These are phyloP conservation scores for Nasua narica DNA, from an alignment of 2,797 vertebrate species.

Conservation along the genomic window DNA sequence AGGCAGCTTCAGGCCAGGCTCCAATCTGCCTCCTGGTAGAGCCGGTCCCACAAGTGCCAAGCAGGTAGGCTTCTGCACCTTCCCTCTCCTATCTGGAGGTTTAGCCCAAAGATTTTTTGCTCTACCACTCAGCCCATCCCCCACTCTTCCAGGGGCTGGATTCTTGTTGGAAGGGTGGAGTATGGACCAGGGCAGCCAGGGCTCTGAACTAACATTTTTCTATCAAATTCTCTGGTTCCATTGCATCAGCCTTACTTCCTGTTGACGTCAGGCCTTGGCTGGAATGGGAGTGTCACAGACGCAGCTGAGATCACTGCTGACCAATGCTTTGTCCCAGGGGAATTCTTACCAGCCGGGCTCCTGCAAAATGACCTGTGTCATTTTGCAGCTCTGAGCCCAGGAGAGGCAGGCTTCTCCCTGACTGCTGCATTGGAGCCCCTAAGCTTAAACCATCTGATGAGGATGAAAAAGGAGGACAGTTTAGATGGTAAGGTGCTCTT, in stretches of 20 bases:
- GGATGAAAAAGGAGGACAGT: background rate
- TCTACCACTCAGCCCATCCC: background rate
- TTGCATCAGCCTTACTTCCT: slow-evolving; percentile 88
- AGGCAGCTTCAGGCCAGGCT: background rate
- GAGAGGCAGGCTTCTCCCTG: background rate
- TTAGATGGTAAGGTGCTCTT: background rate
- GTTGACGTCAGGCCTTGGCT: slow-evolving; percentile 71
- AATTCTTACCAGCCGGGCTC: slow-evolving; percentile 16
- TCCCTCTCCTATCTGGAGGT: background rate
- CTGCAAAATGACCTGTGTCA: background rate
- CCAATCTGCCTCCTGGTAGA: background rate
- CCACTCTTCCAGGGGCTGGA: background rate
- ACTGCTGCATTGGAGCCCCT: background rate
- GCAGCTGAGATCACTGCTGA: slow-evolving; percentile 81
- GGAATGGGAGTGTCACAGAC: slow-evolving; percentile 32
- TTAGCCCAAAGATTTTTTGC: background rate
- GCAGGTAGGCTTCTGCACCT: background rate
- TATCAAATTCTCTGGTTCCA: slow-evolving; percentile 38
- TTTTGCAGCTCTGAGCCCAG: background rate
- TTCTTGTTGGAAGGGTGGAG: background rate
- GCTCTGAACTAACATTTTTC: background rate
- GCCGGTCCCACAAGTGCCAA: background rate
- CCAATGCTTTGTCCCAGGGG: slow-evolving; percentile 72
- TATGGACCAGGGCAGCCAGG: background rate
- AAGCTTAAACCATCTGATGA: background rate